These are phyloP conservation scores for Caloenas nicobarica DNA, from an alignment of 2,113 vertebrate genomes.

Conservation along the genomic window DNA sequence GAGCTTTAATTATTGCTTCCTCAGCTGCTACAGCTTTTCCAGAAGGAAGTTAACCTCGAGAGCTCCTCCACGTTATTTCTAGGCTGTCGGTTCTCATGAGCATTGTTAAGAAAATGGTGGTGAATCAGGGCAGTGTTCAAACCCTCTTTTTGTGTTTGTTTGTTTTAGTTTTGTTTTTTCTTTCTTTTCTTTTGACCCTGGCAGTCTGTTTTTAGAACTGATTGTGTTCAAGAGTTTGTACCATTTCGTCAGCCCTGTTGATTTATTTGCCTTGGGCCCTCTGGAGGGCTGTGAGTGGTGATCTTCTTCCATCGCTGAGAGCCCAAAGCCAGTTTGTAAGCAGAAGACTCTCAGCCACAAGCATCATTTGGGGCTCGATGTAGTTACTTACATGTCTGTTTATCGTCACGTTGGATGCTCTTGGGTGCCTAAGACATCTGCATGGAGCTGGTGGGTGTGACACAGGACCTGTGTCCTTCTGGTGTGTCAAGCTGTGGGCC, in stretches of 20 bases:
- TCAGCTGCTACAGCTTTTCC: not conserved
- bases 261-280: not conserved
- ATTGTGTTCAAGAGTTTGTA: not conserved
- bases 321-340: not conserved
- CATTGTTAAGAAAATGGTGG: not conserved
- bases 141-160: too few relatives aligned
- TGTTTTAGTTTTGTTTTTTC: not conserved
- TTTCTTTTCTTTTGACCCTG: not conserved
- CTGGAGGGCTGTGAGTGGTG: not conserved
- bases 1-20: not conserved
- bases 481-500: not conserved
- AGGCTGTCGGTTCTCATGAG: not conserved
- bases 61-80: not conserved
- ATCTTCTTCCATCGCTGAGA: not conserved
- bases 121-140: not conserved
- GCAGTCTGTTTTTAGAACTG: not conserved
- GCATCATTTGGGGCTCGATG: not conserved
- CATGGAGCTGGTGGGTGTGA: not conserved
- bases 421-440: not conserved
- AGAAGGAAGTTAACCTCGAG: not conserved
- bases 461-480: not conserved
- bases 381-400: not conserved
- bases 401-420: not conserved
- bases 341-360: not conserved
- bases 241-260: not conserved